Evolutionary conservation across 1,140 invertebrate species (phyloP).

Genomic region (Lutraria rhynchaena): DNA sequence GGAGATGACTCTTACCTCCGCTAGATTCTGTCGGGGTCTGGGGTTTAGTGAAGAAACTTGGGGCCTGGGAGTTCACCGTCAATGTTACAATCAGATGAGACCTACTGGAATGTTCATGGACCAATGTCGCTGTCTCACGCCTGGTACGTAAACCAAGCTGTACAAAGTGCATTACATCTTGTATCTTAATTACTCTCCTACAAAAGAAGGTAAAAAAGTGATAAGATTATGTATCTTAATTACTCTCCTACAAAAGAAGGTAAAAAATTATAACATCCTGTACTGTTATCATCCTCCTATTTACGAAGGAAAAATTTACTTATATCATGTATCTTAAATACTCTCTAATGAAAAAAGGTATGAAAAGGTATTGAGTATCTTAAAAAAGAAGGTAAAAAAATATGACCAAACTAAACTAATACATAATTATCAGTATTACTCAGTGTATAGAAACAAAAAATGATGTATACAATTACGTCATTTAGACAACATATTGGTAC

Average conservation of each 20-base stretch:
- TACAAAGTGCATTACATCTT: constrained; percentile 77
- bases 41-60: constrained; percentile 72
- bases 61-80: constrained; percentile 73
- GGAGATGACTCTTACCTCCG: constrained; percentile 13
- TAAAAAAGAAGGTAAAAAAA: too few relatives aligned
- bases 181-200: constrained; percentile 74
- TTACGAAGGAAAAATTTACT: too few relatives aligned
- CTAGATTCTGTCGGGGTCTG: constrained; percentile 33
- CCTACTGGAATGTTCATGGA: constrained; percentile 82
- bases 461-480: too few relatives aligned
- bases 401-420: too few relatives aligned
- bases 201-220: constrained; percentile 71
- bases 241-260: constrained; percentile 73
- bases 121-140: constrained; percentile 76
- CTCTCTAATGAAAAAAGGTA: too few relatives aligned
- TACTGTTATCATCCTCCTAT: constrained; percentile 73
- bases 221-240: constrained; percentile 76
- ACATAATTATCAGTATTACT: too few relatives aligned
- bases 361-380: too few relatives aligned
- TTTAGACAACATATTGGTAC: too few relatives aligned
- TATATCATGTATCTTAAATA: too few relatives aligned
- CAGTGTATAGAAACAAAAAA: too few relatives aligned
- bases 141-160: constrained; percentile 74
- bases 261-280: constrained; percentile 77
- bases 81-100: constrained; percentile 87